These are phyloP conservation scores for Lichenostomus cassidix DNA, from an alignment of 2,113 vertebrate genomes.

Conservation along the genomic window DNA sequence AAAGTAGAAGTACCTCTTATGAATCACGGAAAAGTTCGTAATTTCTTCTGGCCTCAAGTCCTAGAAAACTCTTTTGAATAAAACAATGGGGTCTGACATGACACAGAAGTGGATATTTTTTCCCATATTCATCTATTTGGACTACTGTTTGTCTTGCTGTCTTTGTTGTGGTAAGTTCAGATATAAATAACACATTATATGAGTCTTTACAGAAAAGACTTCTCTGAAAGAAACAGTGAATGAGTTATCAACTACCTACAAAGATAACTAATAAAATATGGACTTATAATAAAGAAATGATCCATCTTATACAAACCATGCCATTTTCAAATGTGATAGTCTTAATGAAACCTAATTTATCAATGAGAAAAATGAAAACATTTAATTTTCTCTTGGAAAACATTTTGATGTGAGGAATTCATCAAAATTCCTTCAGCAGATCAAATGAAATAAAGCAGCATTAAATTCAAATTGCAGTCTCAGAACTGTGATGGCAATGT, in stretches of 20 bases:
- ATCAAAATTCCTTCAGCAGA: neutral
- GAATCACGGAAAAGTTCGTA: rapidly evolving
- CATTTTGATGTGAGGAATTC: neutral
- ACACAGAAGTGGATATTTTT: neutral
- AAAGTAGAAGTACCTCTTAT: neutral
- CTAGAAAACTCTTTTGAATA: neutral
- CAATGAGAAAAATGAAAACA: neutral
- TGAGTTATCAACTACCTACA: neutral
- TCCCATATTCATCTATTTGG: neutral
- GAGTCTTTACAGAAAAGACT: neutral
- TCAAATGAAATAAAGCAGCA: neutral
- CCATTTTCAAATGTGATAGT: neutral
- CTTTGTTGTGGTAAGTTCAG: neutral
- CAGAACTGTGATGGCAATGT: neutral
- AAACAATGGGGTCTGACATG: neutral
- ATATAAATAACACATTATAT: neutral
- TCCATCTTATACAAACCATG: neutral
- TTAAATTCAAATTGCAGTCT: neutral
- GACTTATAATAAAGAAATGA: neutral
- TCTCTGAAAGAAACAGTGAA: neutral
- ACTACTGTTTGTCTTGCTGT: neutral
- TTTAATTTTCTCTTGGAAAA: neutral
- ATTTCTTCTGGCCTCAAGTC: neutral
- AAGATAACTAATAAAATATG: neutral
- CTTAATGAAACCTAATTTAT: neutral